phyloP scores from a whole-genome alignment of 1,140 invertebrate species.

The Drosophila orena region DNA sequence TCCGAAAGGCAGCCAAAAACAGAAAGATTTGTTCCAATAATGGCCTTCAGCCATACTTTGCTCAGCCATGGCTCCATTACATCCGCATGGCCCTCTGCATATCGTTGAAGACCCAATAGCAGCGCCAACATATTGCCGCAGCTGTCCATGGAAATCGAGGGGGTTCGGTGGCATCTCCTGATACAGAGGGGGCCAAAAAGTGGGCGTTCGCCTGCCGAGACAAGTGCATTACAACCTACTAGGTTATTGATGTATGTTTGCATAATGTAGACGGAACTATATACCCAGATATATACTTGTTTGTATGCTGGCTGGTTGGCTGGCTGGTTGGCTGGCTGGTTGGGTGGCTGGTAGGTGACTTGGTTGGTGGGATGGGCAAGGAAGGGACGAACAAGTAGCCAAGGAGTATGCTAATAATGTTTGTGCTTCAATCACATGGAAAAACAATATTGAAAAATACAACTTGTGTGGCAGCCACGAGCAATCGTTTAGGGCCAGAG shows the following conservation, averaged over 20 bases:
- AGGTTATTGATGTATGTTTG: conserved; percentile 69
- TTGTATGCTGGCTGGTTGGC: neutral
- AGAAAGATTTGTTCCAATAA: conserved; percentile 40
- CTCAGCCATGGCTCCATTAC: conserved; percentile 44
- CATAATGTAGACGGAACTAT: conserved; percentile 47
- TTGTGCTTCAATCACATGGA: conserved; percentile 75
- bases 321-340: neutral
- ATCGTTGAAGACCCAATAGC: conserved; percentile 11
- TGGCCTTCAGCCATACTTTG: conserved; percentile 26
- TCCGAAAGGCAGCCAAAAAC: conserved; percentile 6
- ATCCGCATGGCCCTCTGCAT: conserved; percentile 17
- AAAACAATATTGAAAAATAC: conserved; percentile 77
- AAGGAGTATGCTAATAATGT: conserved; percentile 68
- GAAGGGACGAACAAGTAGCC: conserved; percentile 19
- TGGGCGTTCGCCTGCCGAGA: conserved; percentile 44
- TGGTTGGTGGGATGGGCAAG: neutral
- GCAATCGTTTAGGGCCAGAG: conserved; percentile 57
- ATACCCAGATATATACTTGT: conserved; percentile 8
- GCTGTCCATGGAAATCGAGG: conserved; percentile 28
- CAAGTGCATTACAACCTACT: conserved; percentile 62
- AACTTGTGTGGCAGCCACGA: conserved; percentile 51
- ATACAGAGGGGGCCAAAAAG: conserved; percentile 1
- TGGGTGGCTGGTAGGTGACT: neutral
- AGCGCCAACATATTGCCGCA: conserved; percentile 58
- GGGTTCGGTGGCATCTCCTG: neutral